Percentiles rank a stretch among this genome's conserved stretches.
phyloP scores from a whole-genome alignment of 2,797 vertebrate genomes.

The Sebastiscus albofasciatus region DNA sequence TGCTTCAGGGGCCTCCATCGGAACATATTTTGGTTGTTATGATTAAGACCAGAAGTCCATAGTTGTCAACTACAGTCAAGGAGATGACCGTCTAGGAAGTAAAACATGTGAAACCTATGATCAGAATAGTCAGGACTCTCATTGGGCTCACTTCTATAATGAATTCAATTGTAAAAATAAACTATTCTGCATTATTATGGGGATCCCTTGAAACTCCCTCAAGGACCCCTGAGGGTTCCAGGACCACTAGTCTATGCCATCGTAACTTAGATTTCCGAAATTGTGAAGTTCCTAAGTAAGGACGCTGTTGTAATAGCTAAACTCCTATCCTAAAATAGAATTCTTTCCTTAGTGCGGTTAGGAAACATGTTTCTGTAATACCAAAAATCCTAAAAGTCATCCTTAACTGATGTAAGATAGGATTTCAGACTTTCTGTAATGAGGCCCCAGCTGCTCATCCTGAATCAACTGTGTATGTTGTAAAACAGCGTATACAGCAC shows the following conservation, averaged over 20 bases:
- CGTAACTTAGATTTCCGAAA: background rate
- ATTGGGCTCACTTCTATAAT: too few species aligned
- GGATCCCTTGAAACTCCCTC: too few species aligned
- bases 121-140: too few species aligned
- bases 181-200: too few species aligned
- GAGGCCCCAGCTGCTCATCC: constrained; percentile 2
- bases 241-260: background rate
- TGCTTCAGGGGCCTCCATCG: too few species aligned
- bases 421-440: background rate
- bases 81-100: too few species aligned
- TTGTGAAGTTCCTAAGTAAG: background rate
- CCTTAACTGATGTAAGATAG: background rate
- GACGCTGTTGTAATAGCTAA: background rate
- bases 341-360: background rate
- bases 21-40: too few species aligned
- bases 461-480: constrained; percentile 7
- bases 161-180: too few species aligned
- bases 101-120: too few species aligned
- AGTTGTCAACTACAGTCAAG: too few species aligned
- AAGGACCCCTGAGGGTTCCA: too few species aligned
- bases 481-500: constrained; percentile 1
- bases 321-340: background rate
- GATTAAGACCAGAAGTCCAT: too few species aligned
- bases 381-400: background rate
- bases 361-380: background rate